Base-by-base conservation (phyloP, 2,797 vertebrate genomes). In the Buceros bicornis region DNA sequence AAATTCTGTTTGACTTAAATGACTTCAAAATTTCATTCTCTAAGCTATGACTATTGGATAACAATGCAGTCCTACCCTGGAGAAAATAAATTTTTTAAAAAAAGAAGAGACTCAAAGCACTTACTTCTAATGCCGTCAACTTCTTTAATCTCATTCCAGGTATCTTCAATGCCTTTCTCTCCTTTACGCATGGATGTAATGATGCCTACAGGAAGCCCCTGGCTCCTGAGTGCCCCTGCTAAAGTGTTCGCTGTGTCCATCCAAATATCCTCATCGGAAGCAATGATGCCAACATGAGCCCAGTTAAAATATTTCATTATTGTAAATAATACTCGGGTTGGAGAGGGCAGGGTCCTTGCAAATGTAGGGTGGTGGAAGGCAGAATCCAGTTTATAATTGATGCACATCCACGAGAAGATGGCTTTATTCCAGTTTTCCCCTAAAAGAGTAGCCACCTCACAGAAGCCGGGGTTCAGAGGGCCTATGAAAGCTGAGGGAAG, bases 351-450 rank as follows among this genome's bases (percentile, higher is more conserved):
- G 25, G 98, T 98, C 77, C 97, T 98, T 65, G 98, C 97, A 81
- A 99, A 99, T 2, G 98, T 98, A 3, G 98, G 98, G 81, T 99
- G 98, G 60, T 67, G 98, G 7, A 86, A 96, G 35, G 90, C 86
- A 13, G 98, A 98, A 35, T 99, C 98, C 96, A 99, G 67, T 40
- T 99, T 98, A 22, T 98, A 96, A 73, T 98, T 98, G 26, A 98
- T 94, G 82, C 99, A 99, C 70, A 97, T 98, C 99, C 99, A 99
- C 24, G 99, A 98, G 91, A 99, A 99, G 95, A 99, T 77, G 4
- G 98, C 98, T 97, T 99, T 99, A 96, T 99, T 98, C 99, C 99
- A 99, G 95, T 97, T 98, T 96, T 98, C 98, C 84, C 97, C 99
- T 72, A 99, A 92, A 95, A 99, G 96, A 1, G 98, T 98, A 18